These are phyloP conservation scores for Centropristis striata DNA, from an alignment of 2,113 vertebrate species.

Conservation along the genomic window DNA sequence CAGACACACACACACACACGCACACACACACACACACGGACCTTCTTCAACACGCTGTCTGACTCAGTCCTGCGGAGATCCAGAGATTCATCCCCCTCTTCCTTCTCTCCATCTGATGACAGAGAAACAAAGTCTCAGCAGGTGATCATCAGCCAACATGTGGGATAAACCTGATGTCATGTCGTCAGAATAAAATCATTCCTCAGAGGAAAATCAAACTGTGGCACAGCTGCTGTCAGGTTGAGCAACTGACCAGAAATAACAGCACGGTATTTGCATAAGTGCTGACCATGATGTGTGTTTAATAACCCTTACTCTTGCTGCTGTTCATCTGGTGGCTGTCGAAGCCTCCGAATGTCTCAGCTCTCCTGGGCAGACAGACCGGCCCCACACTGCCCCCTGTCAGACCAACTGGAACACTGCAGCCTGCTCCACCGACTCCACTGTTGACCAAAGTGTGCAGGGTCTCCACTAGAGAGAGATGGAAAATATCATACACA, in stretches of 20 bases:
- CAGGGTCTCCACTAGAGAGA: slow-evolving; percentile 88
- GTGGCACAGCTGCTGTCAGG: background rate
- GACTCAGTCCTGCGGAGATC: slow-evolving; percentile 95
- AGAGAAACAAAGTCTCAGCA: slow-evolving; percentile 18
- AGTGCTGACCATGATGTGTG: background rate
- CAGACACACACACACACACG: slow-evolving; percentile 14
- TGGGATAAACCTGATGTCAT: background rate
- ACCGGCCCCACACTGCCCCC: slow-evolving; percentile 85
- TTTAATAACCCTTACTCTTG: slow-evolving; percentile 84
- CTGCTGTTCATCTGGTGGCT: slow-evolving; percentile 93
- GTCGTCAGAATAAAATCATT: background rate
- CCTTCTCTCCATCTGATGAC: slow-evolving; percentile 89
- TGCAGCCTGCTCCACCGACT: slow-evolving; percentile 77
- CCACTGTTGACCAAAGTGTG: slow-evolving; percentile 88
- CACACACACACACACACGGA: slow-evolving; percentile 58
- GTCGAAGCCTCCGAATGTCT: slow-evolving; percentile 96
- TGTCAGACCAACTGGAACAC: slow-evolving; percentile 29
- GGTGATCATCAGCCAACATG: background rate
- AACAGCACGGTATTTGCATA: too few species aligned
- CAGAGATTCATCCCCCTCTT: slow-evolving; percentile 89
- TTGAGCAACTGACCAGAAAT: background rate
- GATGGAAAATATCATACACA: background rate
- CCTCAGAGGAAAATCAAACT: background rate
- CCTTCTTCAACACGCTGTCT: slow-evolving; percentile 94
- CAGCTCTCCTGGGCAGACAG: slow-evolving; percentile 91